phyloP scores from a whole-genome alignment of 2,113 vertebrate genomes.

The Calidris pugnax region DNA sequence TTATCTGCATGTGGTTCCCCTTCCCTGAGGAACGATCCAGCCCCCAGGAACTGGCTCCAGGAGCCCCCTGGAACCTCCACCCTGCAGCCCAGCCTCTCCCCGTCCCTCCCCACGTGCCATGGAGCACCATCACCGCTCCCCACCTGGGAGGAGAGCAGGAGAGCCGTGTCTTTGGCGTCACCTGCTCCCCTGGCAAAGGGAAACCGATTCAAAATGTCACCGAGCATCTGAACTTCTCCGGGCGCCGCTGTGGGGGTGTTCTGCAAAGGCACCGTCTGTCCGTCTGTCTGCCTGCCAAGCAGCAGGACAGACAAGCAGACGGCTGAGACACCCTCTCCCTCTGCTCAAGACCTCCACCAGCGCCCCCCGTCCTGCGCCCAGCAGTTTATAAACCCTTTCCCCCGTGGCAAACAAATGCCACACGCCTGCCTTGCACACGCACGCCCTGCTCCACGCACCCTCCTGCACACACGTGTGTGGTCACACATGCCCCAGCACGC shows the following conservation, averaged over 20 bases:
- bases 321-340: neutral
- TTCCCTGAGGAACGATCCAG: neutral
- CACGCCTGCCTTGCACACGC: neutral
- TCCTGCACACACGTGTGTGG: neutral
- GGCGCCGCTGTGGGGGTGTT: neutral
- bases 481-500: neutral
- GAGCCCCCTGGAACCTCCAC: neutral
- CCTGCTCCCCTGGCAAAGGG: neutral
- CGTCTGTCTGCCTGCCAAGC: neutral
- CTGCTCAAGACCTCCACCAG: neutral
- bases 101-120: neutral
- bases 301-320: neutral
- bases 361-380: fast-evolving
- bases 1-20: fast-evolving
- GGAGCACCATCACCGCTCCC: neutral
- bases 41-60: neutral
- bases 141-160: neutral
- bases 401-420: fast-evolving
- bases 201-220: neutral
- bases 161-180: neutral
- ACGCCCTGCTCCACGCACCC: neutral
- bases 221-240: neutral
- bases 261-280: neutral
- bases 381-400: fast-evolving
- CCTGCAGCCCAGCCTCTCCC: neutral